Evolutionary conservation across 2,113 vertebrate genomes (phyloP).

Genomic region (Ramphastos sulfuratus): DNA sequence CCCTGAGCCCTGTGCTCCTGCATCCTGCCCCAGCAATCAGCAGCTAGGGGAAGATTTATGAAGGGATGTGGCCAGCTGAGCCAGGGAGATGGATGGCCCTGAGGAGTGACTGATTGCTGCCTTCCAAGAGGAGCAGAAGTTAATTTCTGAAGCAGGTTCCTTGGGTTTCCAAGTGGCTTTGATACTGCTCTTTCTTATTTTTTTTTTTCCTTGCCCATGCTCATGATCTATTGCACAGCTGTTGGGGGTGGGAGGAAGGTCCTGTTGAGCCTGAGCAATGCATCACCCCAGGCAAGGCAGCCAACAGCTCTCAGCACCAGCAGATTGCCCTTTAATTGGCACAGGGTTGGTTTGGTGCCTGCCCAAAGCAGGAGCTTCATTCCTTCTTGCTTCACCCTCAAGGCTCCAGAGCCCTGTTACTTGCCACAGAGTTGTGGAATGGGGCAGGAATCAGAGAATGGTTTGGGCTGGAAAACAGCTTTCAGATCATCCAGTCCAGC

Average conservation of each 20-base stretch:
- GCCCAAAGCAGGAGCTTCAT: rapidly evolving
- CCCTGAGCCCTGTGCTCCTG: rapidly evolving
- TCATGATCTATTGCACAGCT: conserved; percentile 55
- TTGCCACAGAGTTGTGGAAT: not conserved
- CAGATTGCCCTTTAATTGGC: not conserved
- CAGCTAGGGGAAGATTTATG: conserved; percentile 41
- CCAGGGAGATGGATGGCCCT: not conserved
- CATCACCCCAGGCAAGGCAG: not conserved
- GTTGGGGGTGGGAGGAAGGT: not conserved
- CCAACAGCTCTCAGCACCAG: conserved; percentile 40
- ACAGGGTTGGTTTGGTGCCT: not conserved
- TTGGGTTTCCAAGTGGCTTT: conserved; percentile 51
- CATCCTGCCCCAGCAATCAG: not conserved
- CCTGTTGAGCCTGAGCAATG: not conserved
- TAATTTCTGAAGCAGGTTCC: conserved; percentile 38
- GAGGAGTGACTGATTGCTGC: conserved; percentile 41
- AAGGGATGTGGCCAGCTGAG: conserved; percentile 37
- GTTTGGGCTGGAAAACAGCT: too few species aligned
- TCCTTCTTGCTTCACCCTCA: rapidly evolving
- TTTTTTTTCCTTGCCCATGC: not conserved
- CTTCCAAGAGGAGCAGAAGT: conserved; percentile 38
- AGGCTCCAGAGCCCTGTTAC: not conserved
- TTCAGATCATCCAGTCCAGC: too few species aligned
- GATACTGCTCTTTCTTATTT: not conserved
- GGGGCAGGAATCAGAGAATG: too few species aligned